Conservation (phyloP, 2,113 vertebrate species). For the Macrotus californicus region DNA sequence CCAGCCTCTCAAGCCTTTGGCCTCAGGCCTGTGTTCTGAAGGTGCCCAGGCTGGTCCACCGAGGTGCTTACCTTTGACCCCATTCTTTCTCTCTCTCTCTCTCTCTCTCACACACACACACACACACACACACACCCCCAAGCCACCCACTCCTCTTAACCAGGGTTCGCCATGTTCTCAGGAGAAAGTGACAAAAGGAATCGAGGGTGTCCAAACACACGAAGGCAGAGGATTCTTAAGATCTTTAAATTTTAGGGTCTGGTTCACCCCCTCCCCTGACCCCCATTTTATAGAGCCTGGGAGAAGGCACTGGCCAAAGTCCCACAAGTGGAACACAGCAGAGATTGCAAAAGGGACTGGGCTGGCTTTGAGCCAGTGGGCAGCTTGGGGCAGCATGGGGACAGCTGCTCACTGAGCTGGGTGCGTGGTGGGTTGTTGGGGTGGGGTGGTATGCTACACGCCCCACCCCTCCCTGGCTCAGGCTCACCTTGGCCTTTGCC, state of each 20-base stretch:
- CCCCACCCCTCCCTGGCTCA: neutral
- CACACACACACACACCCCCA: too few relatives aligned
- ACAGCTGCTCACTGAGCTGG: neutral
- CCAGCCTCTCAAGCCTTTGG: neutral
- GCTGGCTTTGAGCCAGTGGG: neutral
- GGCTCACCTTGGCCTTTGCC: neutral
- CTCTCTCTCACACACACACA: too few relatives aligned
- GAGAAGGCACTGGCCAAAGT: neutral
- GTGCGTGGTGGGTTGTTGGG: neutral
- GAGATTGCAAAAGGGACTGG: neutral
- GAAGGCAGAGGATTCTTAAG: neutral
- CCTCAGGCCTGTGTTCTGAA: neutral
- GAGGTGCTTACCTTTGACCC: neutral
- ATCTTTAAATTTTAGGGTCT: neutral
- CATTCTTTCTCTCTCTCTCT: too few relatives aligned
- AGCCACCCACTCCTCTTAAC: neutral
- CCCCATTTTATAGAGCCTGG: neutral
- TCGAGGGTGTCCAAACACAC: neutral
- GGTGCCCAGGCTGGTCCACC: neutral
- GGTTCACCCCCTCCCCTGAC: neutral
- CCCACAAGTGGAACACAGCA: rapidly evolving
- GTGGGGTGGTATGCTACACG: rapidly evolving
- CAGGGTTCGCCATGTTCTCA: neutral
- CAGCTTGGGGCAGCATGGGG: rapidly evolving
- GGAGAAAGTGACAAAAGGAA: neutral